phyloP scores from a whole-genome alignment of 37 sponge, comb jelly and placozoan species.

The Hormiphora californensis region DNA sequence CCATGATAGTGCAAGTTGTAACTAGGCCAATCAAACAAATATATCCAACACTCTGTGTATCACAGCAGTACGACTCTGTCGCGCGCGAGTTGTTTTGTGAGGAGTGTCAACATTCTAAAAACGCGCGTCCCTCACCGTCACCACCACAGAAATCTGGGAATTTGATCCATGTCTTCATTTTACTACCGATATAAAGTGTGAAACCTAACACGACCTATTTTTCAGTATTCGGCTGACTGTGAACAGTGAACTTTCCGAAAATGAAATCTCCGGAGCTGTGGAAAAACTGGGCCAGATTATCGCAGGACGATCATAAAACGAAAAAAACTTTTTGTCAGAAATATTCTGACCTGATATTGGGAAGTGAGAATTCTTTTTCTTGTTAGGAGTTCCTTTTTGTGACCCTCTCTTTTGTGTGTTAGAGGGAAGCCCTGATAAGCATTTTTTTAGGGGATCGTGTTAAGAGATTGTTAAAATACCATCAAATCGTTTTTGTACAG shows the following conservation, averaged over 20 bases:
- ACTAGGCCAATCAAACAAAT: too few relatives aligned
- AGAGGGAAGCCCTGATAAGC: not conserved
- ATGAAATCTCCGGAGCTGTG: not conserved
- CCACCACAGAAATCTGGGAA: too few relatives aligned
- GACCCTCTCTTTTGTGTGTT: not conserved
- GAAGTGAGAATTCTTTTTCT: not conserved
- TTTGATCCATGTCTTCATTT: too few relatives aligned
- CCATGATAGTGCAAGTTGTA: too few relatives aligned
- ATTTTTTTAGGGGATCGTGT: not conserved
- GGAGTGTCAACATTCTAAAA: too few relatives aligned
- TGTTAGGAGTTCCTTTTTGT: not conserved
- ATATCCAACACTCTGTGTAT: not conserved
- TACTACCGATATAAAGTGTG: too few relatives aligned
- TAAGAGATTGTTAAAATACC: not conserved
- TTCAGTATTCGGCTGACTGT: conserved; percentile 49
- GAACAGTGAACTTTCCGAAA: not conserved
- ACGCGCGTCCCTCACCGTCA: too few relatives aligned
- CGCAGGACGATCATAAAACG: not conserved
- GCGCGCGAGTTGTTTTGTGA: too few relatives aligned
- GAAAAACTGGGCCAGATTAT: not conserved
- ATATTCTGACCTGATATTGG: not conserved
- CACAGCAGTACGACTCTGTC: too few relatives aligned
- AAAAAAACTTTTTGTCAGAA: not conserved
- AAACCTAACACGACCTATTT: too few relatives aligned
- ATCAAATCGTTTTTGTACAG: not conserved